Conservation (phyloP, 2,888 invertebrate genomes). For the Prenolepis imparis region DNA sequence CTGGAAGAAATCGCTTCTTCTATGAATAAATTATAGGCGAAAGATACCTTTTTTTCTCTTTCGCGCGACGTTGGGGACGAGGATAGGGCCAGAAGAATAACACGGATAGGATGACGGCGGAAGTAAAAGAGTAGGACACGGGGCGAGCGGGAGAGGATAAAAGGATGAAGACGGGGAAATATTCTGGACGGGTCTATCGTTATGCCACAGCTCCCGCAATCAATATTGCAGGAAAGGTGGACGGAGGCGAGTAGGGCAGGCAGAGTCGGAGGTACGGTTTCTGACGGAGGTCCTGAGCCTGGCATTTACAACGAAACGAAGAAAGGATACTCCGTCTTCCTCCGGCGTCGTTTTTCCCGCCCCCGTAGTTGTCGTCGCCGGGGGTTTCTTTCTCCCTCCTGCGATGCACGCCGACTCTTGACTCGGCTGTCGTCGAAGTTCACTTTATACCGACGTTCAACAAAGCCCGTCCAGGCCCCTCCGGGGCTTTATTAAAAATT, state of each 20-base stretch:
- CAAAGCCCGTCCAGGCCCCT: constrained; percentile 79
- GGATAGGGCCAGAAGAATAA: background rate
- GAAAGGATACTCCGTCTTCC: constrained; percentile 75
- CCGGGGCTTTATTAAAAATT: constrained; percentile 85
- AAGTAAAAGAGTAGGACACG: constrained; percentile 46
- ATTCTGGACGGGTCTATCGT: constrained; percentile 77
- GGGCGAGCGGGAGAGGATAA: constrained; percentile 34
- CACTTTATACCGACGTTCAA: constrained; percentile 83
- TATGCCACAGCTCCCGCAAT: constrained; percentile 78
- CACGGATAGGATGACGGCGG: constrained; percentile 27
- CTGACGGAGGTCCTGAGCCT: constrained; percentile 72
- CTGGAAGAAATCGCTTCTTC: constrained; percentile 22
- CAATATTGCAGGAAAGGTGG: constrained; percentile 83
- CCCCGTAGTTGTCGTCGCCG: constrained; percentile 31
- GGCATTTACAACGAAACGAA: constrained; percentile 81
- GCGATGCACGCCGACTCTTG: constrained; percentile 75
- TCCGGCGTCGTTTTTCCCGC: constrained; percentile 60
- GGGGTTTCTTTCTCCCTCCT: constrained; percentile 37
- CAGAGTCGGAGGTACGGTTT: constrained; percentile 63
- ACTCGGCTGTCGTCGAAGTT: constrained; percentile 82
- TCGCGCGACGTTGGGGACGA: background rate
- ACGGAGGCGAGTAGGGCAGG: constrained; percentile 59
- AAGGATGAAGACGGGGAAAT: constrained; percentile 55
- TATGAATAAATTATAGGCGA: constrained; percentile 55
- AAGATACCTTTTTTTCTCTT: background rate